Conservation (phyloP, 2,113 vertebrate species). For the Xiphias gladius region DNA sequence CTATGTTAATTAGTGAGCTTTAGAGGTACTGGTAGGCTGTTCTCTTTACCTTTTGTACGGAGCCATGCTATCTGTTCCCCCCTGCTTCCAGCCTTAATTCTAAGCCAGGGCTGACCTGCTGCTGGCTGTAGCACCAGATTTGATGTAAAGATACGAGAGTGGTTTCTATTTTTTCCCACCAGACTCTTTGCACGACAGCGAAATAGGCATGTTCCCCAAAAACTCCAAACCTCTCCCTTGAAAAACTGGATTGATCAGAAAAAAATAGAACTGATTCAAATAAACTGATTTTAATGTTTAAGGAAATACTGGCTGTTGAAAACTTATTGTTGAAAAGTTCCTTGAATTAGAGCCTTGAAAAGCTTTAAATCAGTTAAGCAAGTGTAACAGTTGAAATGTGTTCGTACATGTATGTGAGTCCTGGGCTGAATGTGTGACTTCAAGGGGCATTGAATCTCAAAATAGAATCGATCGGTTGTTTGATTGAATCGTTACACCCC, state of each 20-base stretch:
- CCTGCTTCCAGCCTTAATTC: not conserved
- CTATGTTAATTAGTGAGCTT: not conserved
- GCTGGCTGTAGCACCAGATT: too few relatives aligned
- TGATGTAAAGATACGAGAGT: not conserved
- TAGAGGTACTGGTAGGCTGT: too few relatives aligned
- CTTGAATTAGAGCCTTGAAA: not conserved
- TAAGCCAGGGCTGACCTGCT: not conserved
- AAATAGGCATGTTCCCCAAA: too few relatives aligned
- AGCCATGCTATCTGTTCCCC: too few relatives aligned
- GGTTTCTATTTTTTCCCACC: not conserved
- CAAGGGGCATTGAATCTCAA: not conserved
- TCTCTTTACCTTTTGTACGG: too few relatives aligned
- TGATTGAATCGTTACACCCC: conserved; percentile 38
- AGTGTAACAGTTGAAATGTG: not conserved
- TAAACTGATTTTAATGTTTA: not conserved
- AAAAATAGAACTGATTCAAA: not conserved
- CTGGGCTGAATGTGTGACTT: not conserved
- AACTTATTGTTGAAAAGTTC: not conserved
- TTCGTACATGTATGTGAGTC: not conserved
- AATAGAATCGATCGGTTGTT: conserved; percentile 6
- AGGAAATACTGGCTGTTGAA: too few relatives aligned
- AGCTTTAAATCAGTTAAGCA: not conserved
- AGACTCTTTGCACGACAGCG: too few relatives aligned
- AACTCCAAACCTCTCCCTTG: too few relatives aligned
- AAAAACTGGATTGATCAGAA: not conserved